Evolutionary conservation across 2,888 invertebrate genomes (phyloP), one percentile per base, ranked within the genome.

Genomic region (Orthosia incerta): DNA sequence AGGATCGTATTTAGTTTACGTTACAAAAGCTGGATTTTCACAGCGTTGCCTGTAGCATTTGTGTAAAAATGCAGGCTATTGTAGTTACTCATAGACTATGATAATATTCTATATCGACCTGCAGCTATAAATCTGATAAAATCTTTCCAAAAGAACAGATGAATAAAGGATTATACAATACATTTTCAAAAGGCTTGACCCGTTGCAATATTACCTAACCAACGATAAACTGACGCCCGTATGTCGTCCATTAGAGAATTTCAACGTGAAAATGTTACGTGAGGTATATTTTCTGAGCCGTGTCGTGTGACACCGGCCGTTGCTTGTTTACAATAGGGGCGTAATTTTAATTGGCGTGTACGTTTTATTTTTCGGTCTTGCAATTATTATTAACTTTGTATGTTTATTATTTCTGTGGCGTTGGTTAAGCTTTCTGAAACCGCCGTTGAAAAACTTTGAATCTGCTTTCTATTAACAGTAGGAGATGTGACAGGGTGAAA

Each of bases 211-310:
- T 67, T 53, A 73, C 26, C 3, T 26, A 26, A 23, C 46, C 31
- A 56, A 70, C 69, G 46, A n/a, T 15, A 56, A 61, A 62, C n/a
- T 74, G 62, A 74, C 45, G 7, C 57, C 23, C n/a, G 46, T 63
- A 63, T 70, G 31, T 18, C 50, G 66, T 64, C 59, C 75, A 79
- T 71, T 70, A 74, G 31, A 79, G 48, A 63, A 74, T 62, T 74
- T 69, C 74, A 62, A 62, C 65, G 46, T 57, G 16, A 77, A 66
- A 67, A 20, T 62, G 57, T 62, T 53, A 53, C 39, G 53, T 66
- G 57, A 59, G 46, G 53, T 65, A 69, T 56, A 78, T 69, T 61
- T 59, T 66, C 57, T 51, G 63, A n/a, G 23, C 13, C 16, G 15
- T 39, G 15, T 9, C 3, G 26, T 46, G 26, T 51, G 16, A 74